Evolutionary conservation across 2,888 invertebrate genomes (phyloP).

Genomic region (Lutraria lutraria): DNA sequence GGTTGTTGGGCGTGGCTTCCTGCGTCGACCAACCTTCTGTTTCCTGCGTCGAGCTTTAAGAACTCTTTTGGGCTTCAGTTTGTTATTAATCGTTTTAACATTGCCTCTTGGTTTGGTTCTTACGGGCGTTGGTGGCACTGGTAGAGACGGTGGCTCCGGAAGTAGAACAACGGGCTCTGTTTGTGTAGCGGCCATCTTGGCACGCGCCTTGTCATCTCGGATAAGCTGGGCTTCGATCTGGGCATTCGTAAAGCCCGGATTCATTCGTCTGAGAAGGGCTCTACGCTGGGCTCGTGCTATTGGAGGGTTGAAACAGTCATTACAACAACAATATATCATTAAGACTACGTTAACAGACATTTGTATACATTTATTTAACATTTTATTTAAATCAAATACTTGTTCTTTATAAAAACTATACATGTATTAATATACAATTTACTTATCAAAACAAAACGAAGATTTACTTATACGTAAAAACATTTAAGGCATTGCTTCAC

Average conservation of each 20-base stretch:
- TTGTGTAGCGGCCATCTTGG: slow-evolving; percentile 28
- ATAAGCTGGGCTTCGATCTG: slow-evolving; percentile 33
- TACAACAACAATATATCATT: not conserved
- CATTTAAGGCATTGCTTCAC: too few species aligned
- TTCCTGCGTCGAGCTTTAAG: not conserved
- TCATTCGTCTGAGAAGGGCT: slow-evolving; percentile 29
- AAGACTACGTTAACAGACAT: not conserved
- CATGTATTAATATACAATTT: too few species aligned
- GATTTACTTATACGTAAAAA: too few species aligned
- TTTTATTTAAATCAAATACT: too few species aligned
- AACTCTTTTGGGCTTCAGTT: not conserved
- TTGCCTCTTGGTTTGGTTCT: not conserved
- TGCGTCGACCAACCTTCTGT: not conserved
- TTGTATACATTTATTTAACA: too few species aligned
- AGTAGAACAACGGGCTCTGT: slow-evolving; percentile 30
- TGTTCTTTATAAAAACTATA: too few species aligned
- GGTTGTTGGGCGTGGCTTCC: slow-evolving; percentile 14
- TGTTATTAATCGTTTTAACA: not conserved
- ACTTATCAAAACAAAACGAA: too few species aligned
- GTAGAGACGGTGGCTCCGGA: slow-evolving; percentile 25
- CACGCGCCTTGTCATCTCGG: slow-evolving; percentile 31
- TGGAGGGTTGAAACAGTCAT: not conserved
- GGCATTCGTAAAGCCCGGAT: slow-evolving; percentile 20
- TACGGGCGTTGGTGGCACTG: not conserved
- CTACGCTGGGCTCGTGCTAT: slow-evolving; percentile 33